Base-by-base conservation (phyloP, 2,113 vertebrate genomes). In the Donacobius atricapilla region DNA sequence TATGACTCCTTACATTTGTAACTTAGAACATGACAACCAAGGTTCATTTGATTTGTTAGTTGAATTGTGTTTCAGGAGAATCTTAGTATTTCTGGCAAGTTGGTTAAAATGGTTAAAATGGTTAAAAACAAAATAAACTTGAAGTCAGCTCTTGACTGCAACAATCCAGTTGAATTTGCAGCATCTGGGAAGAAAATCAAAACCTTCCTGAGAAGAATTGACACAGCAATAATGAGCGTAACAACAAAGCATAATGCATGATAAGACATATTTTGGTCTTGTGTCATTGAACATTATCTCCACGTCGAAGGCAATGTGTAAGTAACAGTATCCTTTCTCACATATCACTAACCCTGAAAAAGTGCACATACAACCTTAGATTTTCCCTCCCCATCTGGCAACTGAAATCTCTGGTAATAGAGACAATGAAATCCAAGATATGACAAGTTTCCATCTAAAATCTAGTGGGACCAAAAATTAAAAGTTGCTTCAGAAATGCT, bases 161-260 rank as follows among this genome's bases (percentile, higher is more conserved):
- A 30, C 15, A 93, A 86, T 80, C 21, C 54, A 33, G 66, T 71
- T 87, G 58, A 78, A 84, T 91, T 86, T 63, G 45, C 28, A 94
- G 35, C 83, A 96, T 92, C 77, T 97, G 78, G 79, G 87, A 95
- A 90, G 81, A 89, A 96, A 95, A 95, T 72, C 60, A 94, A 95
- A 91, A 64, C 15, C 35, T 96, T 90, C 60, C 37, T 68, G 71
- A 77, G 75, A 91, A 95, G 94, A 96, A 95, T 95, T 89, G 90
- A 53, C 89, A 63, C 12, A 72, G 45, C n/a, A 50, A 30, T 90
- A 91, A 94, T 68, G 58, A 92, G 33, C 2, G 0, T 58, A 88
- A 93, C 19, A 83, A 60, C 95, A 93, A 95, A 94, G 28, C 47
- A 83, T 79, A 94, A 88, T 37, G 19, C 21, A 78, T 87, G 93